phyloP scores from a whole-genome alignment of 2,888 invertebrate species.

The Himalopsyche kuldschensis region DNA sequence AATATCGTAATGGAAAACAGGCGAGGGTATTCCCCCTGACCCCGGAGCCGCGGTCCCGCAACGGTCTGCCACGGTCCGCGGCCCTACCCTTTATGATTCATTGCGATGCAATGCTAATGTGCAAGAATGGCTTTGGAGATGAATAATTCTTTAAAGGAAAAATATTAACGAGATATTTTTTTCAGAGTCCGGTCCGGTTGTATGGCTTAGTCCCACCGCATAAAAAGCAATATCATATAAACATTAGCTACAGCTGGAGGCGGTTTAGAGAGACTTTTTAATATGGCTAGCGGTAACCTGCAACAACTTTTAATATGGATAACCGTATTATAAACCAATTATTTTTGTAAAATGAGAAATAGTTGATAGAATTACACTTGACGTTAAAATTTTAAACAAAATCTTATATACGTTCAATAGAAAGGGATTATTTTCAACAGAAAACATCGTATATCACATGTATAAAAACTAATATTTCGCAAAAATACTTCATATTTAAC shows the following conservation, averaged over 20 bases:
- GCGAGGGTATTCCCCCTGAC: background rate
- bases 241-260: background rate
- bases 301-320: too few relatives aligned
- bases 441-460: too few relatives aligned
- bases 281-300: background rate
- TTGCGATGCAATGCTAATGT: background rate
- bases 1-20: constrained; percentile 57
- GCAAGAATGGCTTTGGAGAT: background rate
- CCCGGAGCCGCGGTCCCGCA: background rate
- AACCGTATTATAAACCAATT: too few relatives aligned
- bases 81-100: background rate
- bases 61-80: background rate
- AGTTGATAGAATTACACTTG: too few relatives aligned
- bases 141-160: background rate
- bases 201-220: background rate
- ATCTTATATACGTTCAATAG: too few relatives aligned
- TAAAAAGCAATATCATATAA: background rate
- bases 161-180: background rate
- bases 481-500: too few relatives aligned
- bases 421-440: too few relatives aligned
- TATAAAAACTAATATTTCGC: too few relatives aligned
- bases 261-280: background rate
- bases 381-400: too few relatives aligned
- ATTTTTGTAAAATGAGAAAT: too few relatives aligned
- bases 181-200: background rate